phyloP scores from a whole-genome alignment of 2,797 vertebrate species.

The Peromyscus nudipes region DNA sequence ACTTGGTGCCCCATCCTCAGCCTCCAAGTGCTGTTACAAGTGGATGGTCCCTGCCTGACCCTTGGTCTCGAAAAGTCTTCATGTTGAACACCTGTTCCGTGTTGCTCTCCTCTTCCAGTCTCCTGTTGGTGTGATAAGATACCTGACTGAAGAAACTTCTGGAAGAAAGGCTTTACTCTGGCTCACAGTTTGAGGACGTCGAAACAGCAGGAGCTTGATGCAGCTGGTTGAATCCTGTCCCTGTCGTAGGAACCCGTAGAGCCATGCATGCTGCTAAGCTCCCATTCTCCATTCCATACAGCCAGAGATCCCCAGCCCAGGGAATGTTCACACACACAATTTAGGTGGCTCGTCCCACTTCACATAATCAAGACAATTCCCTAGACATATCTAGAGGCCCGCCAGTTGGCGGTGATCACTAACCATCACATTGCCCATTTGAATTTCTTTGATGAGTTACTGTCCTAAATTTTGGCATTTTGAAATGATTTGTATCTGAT shows the following conservation, averaged over 20 bases:
- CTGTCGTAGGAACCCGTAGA: neutral
- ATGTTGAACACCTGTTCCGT: neutral
- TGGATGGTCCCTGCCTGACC: neutral
- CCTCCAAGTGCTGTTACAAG: neutral
- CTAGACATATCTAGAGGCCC: neutral
- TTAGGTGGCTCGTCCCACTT: neutral
- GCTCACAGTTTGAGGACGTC: neutral
- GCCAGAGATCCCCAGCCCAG: neutral
- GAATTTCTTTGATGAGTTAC: neutral
- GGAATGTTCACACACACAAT: neutral
- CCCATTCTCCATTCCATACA: neutral
- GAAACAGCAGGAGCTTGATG: neutral
- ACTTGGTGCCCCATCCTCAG: neutral
- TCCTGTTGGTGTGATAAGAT: neutral
- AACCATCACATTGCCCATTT: neutral
- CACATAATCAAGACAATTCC: neutral
- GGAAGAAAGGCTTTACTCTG: neutral
- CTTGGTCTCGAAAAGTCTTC: neutral
- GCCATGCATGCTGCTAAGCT: neutral
- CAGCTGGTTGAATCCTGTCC: neutral
- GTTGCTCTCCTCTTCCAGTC: neutral
- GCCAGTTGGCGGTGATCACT: too few species aligned
- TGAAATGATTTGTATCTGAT: neutral
- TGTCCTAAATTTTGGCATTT: neutral
- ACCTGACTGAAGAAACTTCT: neutral